Evolutionary conservation across 2,888 invertebrate genomes (phyloP).

Genomic region (Silvanus unidentatus): DNA sequence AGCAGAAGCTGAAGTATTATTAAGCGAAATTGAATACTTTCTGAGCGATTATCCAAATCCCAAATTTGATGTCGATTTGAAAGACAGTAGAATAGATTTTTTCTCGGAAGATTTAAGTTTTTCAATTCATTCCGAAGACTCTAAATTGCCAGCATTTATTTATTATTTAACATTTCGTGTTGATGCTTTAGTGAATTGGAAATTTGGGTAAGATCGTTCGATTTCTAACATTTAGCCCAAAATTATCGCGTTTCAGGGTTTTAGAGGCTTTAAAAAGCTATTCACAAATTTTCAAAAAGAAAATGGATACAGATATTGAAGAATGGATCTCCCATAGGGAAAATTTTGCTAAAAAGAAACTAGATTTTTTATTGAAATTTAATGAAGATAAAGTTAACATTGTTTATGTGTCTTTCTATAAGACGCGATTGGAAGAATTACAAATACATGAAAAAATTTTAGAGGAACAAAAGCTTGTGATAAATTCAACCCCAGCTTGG

Average conservation of each 20-base stretch:
- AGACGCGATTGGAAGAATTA: conserved; percentile 32
- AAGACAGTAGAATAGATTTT: conserved; percentile 18
- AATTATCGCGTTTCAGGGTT: too few relatives aligned
- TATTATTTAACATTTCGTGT: too few relatives aligned
- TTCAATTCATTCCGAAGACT: too few relatives aligned
- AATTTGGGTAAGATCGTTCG: conserved; percentile 29
- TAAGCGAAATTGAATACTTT: conserved; percentile 30
- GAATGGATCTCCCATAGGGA: conserved; percentile 20
- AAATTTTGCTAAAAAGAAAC: conserved; percentile 22
- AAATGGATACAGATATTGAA: too few relatives aligned
- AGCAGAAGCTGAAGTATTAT: conserved; percentile 26
- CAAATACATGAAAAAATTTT: conserved; percentile 16
- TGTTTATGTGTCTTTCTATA: conserved; percentile 27
- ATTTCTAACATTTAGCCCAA: too few relatives aligned
- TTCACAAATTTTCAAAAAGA: too few relatives aligned
- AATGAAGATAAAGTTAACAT: conserved; percentile 24
- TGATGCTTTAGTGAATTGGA: conserved; percentile 35
- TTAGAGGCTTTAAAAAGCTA: too few relatives aligned
- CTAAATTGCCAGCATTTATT: too few relatives aligned
- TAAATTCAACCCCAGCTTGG: too few relatives aligned
- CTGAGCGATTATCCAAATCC: conserved; percentile 21
- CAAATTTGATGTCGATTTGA: too few relatives aligned
- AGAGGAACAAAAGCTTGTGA: too few relatives aligned
- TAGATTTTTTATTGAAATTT: conserved; percentile 24
- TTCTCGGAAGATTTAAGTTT: too few relatives aligned